Percentiles rank a stretch among this genome's conserved stretches.
Conservation (phyloP, 1,140 invertebrate genomes). For the Papilio aristodemus region DNA sequence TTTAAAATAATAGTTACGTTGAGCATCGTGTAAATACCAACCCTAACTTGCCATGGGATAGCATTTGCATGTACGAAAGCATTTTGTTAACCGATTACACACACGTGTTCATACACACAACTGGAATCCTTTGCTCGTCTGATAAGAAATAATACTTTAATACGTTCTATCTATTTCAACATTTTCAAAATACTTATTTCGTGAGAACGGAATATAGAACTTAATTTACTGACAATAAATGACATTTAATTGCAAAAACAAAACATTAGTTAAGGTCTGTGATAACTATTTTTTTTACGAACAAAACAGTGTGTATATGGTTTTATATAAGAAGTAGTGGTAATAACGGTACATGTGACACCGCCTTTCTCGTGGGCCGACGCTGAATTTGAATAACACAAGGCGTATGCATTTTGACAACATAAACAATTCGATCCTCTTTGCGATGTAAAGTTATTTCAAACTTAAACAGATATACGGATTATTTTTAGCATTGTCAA, state of each 20-base stretch:
- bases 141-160: not conserved
- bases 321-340: constrained; percentile 57
- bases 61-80: constrained; percentile 9
- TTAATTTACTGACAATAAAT: no score
- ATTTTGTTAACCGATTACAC: constrained; percentile 22
- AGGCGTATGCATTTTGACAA: constrained; percentile 51
- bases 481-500: not conserved
- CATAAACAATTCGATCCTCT: constrained; percentile 42
- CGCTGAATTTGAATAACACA: constrained; percentile 59
- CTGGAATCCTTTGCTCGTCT: not conserved
- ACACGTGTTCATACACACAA: constrained; percentile 22
- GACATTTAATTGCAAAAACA: no score
- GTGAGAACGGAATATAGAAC: no score
- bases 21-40: not conserved
- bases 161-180: not conserved
- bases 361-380: constrained; percentile 56
- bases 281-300: no score
- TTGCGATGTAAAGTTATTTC: constrained; percentile 24
- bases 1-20: not conserved
- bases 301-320: constrained; percentile 41
- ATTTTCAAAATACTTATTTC: no score
- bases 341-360: constrained; percentile 66
- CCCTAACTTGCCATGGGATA: constrained; percentile 16
- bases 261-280: no score
- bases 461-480: constrained; percentile 33